Base-by-base conservation (phyloP, 2,113 vertebrate genomes). In the Protomyctophum bolini region DNA sequence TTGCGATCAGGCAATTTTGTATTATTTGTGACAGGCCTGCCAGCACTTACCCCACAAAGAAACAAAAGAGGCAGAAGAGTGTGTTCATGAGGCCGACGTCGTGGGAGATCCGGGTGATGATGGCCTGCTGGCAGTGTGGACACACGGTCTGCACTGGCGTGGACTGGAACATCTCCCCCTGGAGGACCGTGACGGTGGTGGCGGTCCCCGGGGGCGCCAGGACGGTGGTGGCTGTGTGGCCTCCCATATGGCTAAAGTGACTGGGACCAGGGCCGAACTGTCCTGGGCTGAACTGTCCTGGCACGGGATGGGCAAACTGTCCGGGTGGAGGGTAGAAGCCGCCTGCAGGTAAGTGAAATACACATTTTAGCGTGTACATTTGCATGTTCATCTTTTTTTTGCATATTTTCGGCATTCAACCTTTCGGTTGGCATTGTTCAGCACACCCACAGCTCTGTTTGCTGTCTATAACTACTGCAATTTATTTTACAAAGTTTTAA, bases 41-140 rank as follows among this genome's bases (percentile, higher is more conserved):
- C 33, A 21, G 21, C 45, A 92, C 96, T 75, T 90, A 98, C 97
- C 97, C 97, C 55, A 98, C 94, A 0, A 98, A 98, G 92, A 97
- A 97, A 93, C 97, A 99, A 92, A 99, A 95, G 91, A 98, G 95
- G 83, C 97, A 97, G 55, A 98, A 95, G 45, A 99, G 95, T 6
- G 96, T 96, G 89, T 97, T 99, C 96, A 98, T 96, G 90, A 98
- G 94, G 68, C 97, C 97, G 0, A 99, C 92, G 73, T 98, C 95
- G 0, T 98, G 95, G 76, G 94, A 94, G 87, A 98, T 97, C 84
- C 95, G 96, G 76, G 97, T 99, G 90, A 95, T 87, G 88, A 99
- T 98, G 66, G 96, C 94, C 90, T 98, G 97, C 91, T 98, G 97
- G 91, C 97, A 99, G 91, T 99, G 97, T 7, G 96, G 96, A 87